Evolutionary conservation across 1,140 invertebrate species (phyloP), one percentile per base, ranked within the genome.

Genomic region (Pogonus chalceus): DNA sequence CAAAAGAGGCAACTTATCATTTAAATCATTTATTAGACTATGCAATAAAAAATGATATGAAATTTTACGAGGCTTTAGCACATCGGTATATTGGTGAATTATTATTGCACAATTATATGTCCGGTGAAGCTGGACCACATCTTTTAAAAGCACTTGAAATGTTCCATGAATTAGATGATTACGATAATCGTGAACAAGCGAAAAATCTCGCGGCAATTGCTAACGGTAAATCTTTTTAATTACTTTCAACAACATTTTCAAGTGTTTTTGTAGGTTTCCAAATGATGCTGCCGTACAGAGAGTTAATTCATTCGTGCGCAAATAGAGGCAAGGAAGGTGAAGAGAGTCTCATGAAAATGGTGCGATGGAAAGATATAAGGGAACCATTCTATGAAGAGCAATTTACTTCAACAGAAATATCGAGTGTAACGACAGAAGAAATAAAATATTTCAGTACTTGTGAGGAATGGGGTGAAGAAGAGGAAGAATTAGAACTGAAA

Each of bases 71-170:
- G 4, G 67, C 60, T 0, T 60, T 64, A 56, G 61, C 65, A 4
- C 60, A 65, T 52, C 55, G 62, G 37, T 65, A 62, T 49, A 54
- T 69, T 22, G 67, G 66, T 18, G 66, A 69, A 54, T 67, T 61
- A 39, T 64, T 69, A 10, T 59, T 59, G 20, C 60, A 58, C 18
- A 61, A 64, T 10, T 56, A 59, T 18, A 58, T 65, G 7, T 35
- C 57, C 49, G n/a, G n/a, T n/a, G 54, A 59, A 31, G 65, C 67
- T 2, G 64, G 65, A 2, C 62, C 66, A 9, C 55, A 63, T 14
- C 48, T 69, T 10, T 52, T 56, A n/a, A 55, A 62, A 37, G 63
- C 65, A 7, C 35, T 69, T 23, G 48, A 65, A 23, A 60, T 65
- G 39, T 65, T 68, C 54, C 55, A 62, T 31, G 55, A 63, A 14